Base-by-base conservation (phyloP, 2,797 vertebrate genomes). In the Iguana delicatissima region DNA sequence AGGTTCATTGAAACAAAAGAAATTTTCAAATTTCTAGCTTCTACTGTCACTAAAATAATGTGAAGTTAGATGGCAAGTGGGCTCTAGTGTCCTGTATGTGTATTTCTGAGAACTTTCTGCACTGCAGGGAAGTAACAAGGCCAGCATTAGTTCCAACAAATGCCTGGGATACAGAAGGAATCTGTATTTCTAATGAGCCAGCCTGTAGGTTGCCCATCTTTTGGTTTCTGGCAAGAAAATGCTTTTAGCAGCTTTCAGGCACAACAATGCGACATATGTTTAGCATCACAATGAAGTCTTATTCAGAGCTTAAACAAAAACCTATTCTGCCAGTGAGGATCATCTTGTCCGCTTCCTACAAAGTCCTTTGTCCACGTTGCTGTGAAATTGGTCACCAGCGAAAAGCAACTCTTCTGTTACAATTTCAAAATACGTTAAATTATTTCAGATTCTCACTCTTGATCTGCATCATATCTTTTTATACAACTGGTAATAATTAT, bases 291-390 rank as follows among this genome's bases (percentile, higher is more conserved):
- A 98, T 97, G 95, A 97, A 95, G 94, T 93, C 84, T 95, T 97
- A 97, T 98, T 98, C 97, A 97, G 95, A 95, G 90, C 90, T 83
- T 79, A 93, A 96, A 98, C 97, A 98, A 98, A 98, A 97, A 94
- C 93, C 88, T 96, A 95, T 95, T 97, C 94, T 96, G 88, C 94
- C 97, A 97, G 94, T 91, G 92, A 93, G 95, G 95, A 96, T 97
- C 96, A 96, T 97, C 97, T 97, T 97, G 96, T 98, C 93, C 95
- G 96, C 94, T 97, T 96, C 96, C 95, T 96, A 96, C 97, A 96
- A 96, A 96, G 95, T 93, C 95, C 95, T 96, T 97, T 97, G 97
- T 97, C 82, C 92, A 67, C 95, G 86, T 96, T 96, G 94, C 93
- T 95, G 95, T 97, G 95, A 91, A 96, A 97, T 93, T 93, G 93